Percentiles rank a stretch among this genome's conserved stretches.
phyloP scores from a whole-genome alignment of 2,113 vertebrate species.

The Chaetorhynchus papuensis region DNA sequence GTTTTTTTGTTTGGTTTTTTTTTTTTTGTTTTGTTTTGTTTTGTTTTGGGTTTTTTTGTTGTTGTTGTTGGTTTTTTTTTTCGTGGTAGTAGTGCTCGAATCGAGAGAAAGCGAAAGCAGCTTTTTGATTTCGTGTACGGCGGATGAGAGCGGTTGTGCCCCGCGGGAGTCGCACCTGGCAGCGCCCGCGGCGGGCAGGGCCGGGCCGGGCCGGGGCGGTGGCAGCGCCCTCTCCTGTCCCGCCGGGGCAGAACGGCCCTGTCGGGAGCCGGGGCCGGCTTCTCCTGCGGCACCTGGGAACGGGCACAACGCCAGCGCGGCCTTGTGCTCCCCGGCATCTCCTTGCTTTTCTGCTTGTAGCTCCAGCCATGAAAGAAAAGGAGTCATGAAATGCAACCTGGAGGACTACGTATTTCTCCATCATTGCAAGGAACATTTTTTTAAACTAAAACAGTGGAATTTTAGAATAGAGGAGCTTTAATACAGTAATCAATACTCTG shows the following conservation, averaged over 20 bases:
- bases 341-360: background rate
- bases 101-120: background rate
- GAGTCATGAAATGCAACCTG: background rate
- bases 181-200: background rate
- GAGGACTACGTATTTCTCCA: background rate
- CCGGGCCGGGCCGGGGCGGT: background rate
- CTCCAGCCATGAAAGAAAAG: background rate
- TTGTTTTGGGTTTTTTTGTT: background rate
- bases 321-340: background rate
- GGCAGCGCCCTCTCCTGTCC: constrained; percentile 14
- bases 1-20: background rate
- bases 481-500: background rate
- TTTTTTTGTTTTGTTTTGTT: no score
- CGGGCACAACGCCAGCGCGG: background rate
- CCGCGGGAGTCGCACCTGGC: background rate
- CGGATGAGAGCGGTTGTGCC: accelerated
- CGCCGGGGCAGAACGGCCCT: background rate
- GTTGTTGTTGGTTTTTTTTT: no score
- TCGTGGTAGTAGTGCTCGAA: background rate
- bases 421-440: background rate
- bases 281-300: background rate
- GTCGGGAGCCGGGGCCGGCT: no score
- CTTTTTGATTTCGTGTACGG: accelerated
- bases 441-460: background rate
- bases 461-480: background rate